Evolutionary conservation across 2,888 invertebrate genomes (phyloP).

Genomic region (Ormyrus rosae): DNA sequence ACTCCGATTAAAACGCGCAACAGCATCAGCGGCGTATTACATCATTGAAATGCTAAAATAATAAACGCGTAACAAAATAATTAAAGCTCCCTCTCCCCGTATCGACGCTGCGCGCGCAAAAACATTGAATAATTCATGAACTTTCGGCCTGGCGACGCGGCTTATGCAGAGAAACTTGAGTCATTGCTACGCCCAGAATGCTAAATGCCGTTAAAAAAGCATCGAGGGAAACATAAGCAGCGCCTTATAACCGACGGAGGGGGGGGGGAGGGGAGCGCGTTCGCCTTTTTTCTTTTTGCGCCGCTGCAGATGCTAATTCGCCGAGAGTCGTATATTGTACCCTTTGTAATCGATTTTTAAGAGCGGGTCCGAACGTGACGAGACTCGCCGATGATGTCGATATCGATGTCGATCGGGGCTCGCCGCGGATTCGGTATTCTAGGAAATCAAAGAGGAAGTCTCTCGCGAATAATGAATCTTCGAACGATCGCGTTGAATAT

Average conservation of each 20-base stretch:
- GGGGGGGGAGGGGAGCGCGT: no score
- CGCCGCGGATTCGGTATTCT: conserved; percentile 4
- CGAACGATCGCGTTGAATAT: conserved; percentile 20
- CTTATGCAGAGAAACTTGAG: conserved; percentile 38
- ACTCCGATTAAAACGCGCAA: neutral
- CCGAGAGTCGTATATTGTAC: neutral
- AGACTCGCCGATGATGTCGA: neutral
- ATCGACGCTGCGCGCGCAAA: neutral
- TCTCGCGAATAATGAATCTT: neutral
- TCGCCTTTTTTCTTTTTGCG: no score
- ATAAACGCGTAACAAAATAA: conserved; percentile 49
- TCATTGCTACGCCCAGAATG: conserved; percentile 37
- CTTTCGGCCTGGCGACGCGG: conserved; percentile 10
- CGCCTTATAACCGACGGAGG: no score
- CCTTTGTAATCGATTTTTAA: conserved; percentile 41
- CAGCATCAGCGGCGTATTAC: neutral
- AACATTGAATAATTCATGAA: conserved; percentile 53
- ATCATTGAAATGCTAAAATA: conserved; percentile 31
- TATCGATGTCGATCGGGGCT: neutral
- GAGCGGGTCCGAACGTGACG: conserved; percentile 19
- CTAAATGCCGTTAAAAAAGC: conserved; percentile 40
- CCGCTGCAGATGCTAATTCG: no score
- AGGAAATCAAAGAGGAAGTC: conserved; percentile 33
- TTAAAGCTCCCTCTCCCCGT: conserved; percentile 26
- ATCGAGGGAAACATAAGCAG: neutral